Base-by-base conservation (phyloP, 2,888 invertebrate species). In the Synergus japonicus region DNA sequence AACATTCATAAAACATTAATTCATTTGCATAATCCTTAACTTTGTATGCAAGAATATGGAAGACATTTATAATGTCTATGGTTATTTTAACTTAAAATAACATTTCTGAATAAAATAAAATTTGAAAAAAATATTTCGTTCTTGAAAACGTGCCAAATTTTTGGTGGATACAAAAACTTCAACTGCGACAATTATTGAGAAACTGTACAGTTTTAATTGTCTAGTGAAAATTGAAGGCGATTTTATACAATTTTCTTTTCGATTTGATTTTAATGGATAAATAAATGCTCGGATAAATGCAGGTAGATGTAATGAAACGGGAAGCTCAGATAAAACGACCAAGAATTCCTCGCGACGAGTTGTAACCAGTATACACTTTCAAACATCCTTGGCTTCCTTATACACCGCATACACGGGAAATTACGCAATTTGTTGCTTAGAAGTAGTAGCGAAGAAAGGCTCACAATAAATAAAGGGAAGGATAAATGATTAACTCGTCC, bases 331-430 rank as follows among this genome's bases (percentile, higher is more conserved):
- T 83, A 83, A 85, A 85, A 82, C 83, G 78, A 82, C 83, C 78
- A 87, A 86, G 88, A 88, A 89, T 88, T 86, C 85, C 86, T 82
- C 86, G 84, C 85, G 88, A 85, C 83, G 85, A 86, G 85, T 85
- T 22, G 86, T 86, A 87, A 85, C 85, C 85, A 86, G 84, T 86
- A 69, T 22, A 87, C 86, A 91, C 91, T 90, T 91, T 91, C 91
- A 89, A 91, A 90, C 88, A 91, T 91, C 91, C 91, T 91, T 91
- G 91, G 89, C 90, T 91, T 90, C 91, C 90, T 91, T 91, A 88
- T 89, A 88, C 84, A 85, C 85, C 82, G 84, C 81, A 85, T 86
- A 86, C 86, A 87, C 86, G 85, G 87, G 89, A 89, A 88, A 87
- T 90, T 90, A 90, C 88, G 87, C 89, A 90, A 90, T 80, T 67